Evolutionary conservation across 2,797 vertebrate species (phyloP), one percentile per base, ranked within the genome.

Genomic region (Liparis tanakae): DNA sequence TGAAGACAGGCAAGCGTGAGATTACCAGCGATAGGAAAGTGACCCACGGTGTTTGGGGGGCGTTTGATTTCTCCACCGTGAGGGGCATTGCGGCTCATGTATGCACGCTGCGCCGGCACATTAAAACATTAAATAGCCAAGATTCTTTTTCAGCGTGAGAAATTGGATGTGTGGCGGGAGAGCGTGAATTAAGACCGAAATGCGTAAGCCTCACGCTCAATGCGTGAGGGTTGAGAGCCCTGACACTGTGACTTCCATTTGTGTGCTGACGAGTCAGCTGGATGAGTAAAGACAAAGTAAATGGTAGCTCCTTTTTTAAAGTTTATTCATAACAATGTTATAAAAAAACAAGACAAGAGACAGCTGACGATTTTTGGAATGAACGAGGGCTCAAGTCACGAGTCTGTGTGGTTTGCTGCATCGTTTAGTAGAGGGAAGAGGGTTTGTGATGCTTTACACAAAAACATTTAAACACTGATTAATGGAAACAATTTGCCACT

Each of bases 401-500:
- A 48, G 25, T 30, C 17, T 25, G 36, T 34, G n/a, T 50, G 6
- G 37, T 56, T 22, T 44, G 17, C 44, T 12, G 14, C 50, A 25
- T n/a, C 14, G 34, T 69, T 62, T 9, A n/a, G 5, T 2, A 18
- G n/a, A 65, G 25, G 25, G n/a, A 13, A 17, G 44, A 58, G 2
- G 61, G 60, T 48, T 59, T 64, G 15, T 51, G 2, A 39, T 3
- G 17, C 34, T 57, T 58, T 46, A 20, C 61, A 43, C 15, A 44
- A 14, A 30, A 39, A 57, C 25, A 5, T 18, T 3, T 18, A 10
- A 61, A 72, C 51, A 41, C 25, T 17, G n/a, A 34, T 34, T 13
- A 7, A 48, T 15, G 60, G 20, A 61, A 61, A 71, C 20, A 2
- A 57, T 46, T 41, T 37, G 20, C 10, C 48, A 36, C 50, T 74